These are phyloP conservation scores for Caenorhabditis sp. DNA, from an alignment of 2,888 invertebrate species.

Conservation along the genomic window DNA sequence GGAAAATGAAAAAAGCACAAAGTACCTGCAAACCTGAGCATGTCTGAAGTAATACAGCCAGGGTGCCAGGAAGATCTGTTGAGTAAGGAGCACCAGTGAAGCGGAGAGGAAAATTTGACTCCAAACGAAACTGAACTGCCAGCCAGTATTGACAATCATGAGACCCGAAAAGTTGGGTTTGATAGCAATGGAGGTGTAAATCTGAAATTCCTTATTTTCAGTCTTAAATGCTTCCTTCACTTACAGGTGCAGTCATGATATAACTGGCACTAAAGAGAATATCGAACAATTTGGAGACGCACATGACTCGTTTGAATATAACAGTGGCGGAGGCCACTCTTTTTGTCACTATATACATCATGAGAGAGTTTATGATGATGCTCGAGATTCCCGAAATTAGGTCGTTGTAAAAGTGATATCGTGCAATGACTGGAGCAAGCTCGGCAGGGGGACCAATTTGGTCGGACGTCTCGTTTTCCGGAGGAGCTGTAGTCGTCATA, in stretches of 20 bases:
- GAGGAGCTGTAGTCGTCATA: constrained; percentile 18
- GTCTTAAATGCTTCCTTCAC: background rate
- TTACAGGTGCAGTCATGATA: constrained; percentile 31
- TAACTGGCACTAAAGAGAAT: constrained; percentile 15
- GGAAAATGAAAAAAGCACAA: no score
- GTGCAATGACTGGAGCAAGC: constrained; percentile 17
- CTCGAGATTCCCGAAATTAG: constrained; percentile 15
- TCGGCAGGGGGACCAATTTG: constrained; percentile 25
- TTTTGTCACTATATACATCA: constrained; percentile 21
- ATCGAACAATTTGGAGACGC: constrained; percentile 7
- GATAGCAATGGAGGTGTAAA: constrained; percentile 2
- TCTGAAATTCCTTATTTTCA: background rate
- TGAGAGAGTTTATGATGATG: background rate
- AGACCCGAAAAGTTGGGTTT: constrained; percentile 7
- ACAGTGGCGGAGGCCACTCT: constrained; percentile 4
- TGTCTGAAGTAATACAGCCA: constrained; percentile 38
- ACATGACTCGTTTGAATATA: constrained; percentile 7
- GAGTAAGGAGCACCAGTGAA: constrained; percentile 12
- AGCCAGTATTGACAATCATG: constrained; percentile 30
- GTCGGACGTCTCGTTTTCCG: background rate
- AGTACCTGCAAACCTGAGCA: constrained; percentile 40
- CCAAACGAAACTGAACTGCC: constrained; percentile 31
- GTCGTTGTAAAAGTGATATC: constrained; percentile 25
- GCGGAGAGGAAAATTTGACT: constrained; percentile 29
- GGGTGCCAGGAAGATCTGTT: constrained; percentile 28